Evolutionary conservation across 2,888 invertebrate genomes (phyloP).

Genomic region (Rhagophthalmus giganteus): DNA sequence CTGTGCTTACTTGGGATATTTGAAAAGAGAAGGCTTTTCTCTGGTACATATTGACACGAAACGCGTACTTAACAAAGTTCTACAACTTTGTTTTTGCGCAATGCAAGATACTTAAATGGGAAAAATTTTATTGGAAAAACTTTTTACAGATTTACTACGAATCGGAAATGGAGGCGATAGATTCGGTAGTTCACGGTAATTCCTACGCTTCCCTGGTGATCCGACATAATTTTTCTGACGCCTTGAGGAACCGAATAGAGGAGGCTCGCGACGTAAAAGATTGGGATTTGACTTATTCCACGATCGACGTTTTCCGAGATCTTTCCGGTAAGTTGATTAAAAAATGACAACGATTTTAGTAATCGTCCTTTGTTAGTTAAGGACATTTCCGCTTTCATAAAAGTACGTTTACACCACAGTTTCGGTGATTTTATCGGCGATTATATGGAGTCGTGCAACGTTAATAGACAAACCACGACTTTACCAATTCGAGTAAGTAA

Average conservation of each 20-base stretch:
- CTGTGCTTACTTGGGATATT: constrained; percentile 74
- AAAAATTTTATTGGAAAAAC: not conserved
- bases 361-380: constrained; percentile 68
- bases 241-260: constrained; percentile 51
- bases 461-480: constrained; percentile 65
- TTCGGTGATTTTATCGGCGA: constrained; percentile 72
- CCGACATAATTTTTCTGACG: constrained; percentile 72
- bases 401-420: constrained; percentile 71
- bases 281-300: constrained; percentile 64
- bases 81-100: too few relatives aligned
- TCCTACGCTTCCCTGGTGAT: constrained; percentile 80
- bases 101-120: not conserved
- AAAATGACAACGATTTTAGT: not conserved
- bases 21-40: constrained; percentile 67
- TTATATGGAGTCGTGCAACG: constrained; percentile 65
- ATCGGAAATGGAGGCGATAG: constrained; percentile 63
- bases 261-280: constrained; percentile 51
- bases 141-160: constrained; percentile 54
- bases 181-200: constrained; percentile 69
- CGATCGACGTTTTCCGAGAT: constrained; percentile 74
- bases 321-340: constrained; percentile 72
- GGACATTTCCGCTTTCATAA: constrained; percentile 81
- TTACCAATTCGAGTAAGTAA: constrained; percentile 64
- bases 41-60: constrained; percentile 70
- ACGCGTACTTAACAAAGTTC: too few relatives aligned